Evolutionary conservation across 2,888 invertebrate genomes (phyloP), one percentile per base, ranked within the genome.

Genomic region (Pedicia rivosa): DNA sequence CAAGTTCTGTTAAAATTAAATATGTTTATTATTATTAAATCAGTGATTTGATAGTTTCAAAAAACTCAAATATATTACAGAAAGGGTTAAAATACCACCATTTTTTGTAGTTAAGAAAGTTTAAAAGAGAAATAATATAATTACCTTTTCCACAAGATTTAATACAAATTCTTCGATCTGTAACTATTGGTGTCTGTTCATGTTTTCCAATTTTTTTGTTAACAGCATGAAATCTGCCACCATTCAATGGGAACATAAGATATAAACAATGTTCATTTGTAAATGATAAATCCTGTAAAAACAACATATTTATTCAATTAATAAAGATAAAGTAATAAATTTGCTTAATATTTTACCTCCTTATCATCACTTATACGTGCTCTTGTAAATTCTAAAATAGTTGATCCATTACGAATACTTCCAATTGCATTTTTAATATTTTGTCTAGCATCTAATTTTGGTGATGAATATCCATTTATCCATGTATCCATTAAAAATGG

Each of bases 401-500:
- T 82, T 17, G 76, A 62, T 1, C 88, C 88, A 44, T 88, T 77
- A 3, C 71, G 68, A 28, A 78, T 69, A 40, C 67, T 67, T 12
- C 86, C 88, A 1, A 70, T 64, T 12, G 70, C 67, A 51, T 77
- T 74, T 46, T 65, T 65, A 34, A 87, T 67, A 54, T 86, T 80
- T 63, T 90, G 88, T 1, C 70, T 67, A 1, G 62, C 57, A 55
- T 86, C 87, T 10, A 82, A 59, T 8, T 74, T 59, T 0, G 86
- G 84, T 7, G 77, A 68, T 3, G 72, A 71, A 63, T 88, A 88
- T 0, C 84, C 84, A 38, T 66, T 66, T 40, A 88, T 74, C 82
- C 82, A 90, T 1, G 83, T 81, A 56, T 91, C 90, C 81, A 86
- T 83, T 15, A 90, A 57, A 63, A 87, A 86, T 2, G 82, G 78